A percentile compares a stretch with the other conserved stretches of the same genome.
These are phyloP conservation scores for Smutsia temminckii DNA, from an alignment of 2,797 vertebrate species.

Conservation along the genomic window DNA sequence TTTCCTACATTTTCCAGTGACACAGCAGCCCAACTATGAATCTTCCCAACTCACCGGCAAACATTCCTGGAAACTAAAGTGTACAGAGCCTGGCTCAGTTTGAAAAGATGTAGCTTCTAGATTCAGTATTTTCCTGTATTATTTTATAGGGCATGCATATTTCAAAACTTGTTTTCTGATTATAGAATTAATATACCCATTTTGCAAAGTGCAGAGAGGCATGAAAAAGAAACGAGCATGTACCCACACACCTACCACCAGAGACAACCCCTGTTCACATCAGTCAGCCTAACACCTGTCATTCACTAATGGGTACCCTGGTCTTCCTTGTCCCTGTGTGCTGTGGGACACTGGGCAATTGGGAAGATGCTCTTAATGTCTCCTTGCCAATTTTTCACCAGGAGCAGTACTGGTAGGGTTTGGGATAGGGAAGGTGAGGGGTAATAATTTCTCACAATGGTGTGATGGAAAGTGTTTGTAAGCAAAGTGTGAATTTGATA, in stretches of 20 bases:
- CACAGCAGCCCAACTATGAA: neutral
- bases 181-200: neutral
- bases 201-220: neutral
- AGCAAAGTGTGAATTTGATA: neutral
- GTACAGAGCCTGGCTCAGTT: neutral
- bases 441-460: neutral
- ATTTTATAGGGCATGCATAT: neutral
- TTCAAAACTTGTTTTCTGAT: neutral
- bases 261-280: neutral
- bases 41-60: neutral
- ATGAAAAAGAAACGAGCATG: neutral
- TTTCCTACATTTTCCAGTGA: neutral
- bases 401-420: neutral
- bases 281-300: neutral
- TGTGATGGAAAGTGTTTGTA: neutral
- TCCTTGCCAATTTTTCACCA: neutral
- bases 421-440: neutral
- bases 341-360: neutral
- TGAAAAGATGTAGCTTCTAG: neutral
- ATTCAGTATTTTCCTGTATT: neutral
- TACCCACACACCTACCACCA: neutral
- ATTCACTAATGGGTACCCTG: no score
- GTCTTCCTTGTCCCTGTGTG: neutral
- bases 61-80: neutral
- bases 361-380: neutral